Evolutionary conservation across 2,113 vertebrate species (phyloP), one percentile per base, ranked within the genome.

Genomic region (Prunella himalayana): DNA sequence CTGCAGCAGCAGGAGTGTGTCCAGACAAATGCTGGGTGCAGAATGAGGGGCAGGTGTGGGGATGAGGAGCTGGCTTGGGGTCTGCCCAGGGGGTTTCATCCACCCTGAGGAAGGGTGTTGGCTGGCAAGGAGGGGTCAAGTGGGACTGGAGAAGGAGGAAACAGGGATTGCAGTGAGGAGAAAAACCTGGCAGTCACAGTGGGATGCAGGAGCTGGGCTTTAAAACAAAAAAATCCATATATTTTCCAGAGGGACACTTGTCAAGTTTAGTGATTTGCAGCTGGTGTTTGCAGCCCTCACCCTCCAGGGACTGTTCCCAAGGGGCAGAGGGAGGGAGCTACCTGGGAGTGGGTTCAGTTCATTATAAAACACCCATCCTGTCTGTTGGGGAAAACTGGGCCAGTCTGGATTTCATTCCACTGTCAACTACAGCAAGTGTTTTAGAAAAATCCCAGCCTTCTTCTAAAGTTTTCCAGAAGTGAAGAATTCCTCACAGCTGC

Each of bases 401-500:
- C 65, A 49, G 28, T 12, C 82, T 70, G 86, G 45, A 28, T 54
- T 73, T 86, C 78, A 50, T 83, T 85, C 63, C 82, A 31, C 28
- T 66, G 42, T 66, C 66, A 63, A 15, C 59, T 47, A 30, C 56
- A 81, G 45, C n/a, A 50, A 77, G 35, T 15, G 2, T 63, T 81
- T 60, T 9, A 77, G 66, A 53, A 81, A 81, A 69, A 61, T 4
- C 44, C 25, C 71, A 82, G 37, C 42, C 13, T 13, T 9, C 82
- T 82, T 82, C 69, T 70, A 54, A 86, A 81, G 59, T 35, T 83
- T 66, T 83, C 79, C 66, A 86, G 79, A 65, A 70, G 53, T 35
- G 41, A 79, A 88, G 82, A 92, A 82, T 87, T 92, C 78, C 57
- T 92, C 8, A 0, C 56, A 82, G 78, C 85, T 80, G 79, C 73